These are phyloP conservation scores for Antechinus stuartii DNA, from an alignment of 2,113 vertebrate genomes.

Conservation along the genomic window DNA sequence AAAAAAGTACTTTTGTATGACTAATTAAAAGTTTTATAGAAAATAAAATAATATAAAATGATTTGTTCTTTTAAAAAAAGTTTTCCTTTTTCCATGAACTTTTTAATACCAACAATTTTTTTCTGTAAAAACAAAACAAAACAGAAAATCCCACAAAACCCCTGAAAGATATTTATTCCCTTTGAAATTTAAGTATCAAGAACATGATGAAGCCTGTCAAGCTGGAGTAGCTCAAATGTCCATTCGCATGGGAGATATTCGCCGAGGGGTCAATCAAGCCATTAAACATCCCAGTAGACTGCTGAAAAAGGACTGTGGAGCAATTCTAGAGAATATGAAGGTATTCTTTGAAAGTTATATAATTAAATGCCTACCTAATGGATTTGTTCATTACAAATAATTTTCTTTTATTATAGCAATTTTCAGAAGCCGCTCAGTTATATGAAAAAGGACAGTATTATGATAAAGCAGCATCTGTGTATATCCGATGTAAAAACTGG, in stretches of 20 bases:
- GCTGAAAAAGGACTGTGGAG: slow-evolving; percentile 92
- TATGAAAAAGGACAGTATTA: slow-evolving; percentile 94
- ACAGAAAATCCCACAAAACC: too few relatives aligned
- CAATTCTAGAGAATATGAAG: slow-evolving; percentile 94
- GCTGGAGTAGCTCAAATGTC: slow-evolving; percentile 91
- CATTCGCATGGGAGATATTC: slow-evolving; percentile 91
- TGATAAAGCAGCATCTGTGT: slow-evolving; percentile 93
- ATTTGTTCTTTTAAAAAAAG: background rate
- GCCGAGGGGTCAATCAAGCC: slow-evolving; percentile 88
- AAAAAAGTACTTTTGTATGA: background rate
- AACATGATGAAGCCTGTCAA: slow-evolving; percentile 90
- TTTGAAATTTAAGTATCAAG: slow-evolving; percentile 82
- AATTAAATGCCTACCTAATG: slow-evolving; percentile 17
- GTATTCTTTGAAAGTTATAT: slow-evolving; percentile 73
- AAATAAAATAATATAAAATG: background rate
- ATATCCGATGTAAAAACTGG: slow-evolving; percentile 96
- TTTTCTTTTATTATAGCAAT: slow-evolving; percentile 86
- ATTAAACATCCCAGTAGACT: slow-evolving; percentile 89
- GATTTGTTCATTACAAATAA: slow-evolving; percentile 50
- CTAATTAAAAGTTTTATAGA: background rate
- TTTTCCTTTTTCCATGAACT: background rate
- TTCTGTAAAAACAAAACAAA: background rate
- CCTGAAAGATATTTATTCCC: background rate
- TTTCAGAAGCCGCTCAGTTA: slow-evolving; percentile 92
- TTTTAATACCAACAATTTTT: background rate